Percentiles rank a stretch among this genome's conserved stretches.
phyloP scores from a whole-genome alignment of 2,797 vertebrate species.

The Anguilla megastoma region DNA sequence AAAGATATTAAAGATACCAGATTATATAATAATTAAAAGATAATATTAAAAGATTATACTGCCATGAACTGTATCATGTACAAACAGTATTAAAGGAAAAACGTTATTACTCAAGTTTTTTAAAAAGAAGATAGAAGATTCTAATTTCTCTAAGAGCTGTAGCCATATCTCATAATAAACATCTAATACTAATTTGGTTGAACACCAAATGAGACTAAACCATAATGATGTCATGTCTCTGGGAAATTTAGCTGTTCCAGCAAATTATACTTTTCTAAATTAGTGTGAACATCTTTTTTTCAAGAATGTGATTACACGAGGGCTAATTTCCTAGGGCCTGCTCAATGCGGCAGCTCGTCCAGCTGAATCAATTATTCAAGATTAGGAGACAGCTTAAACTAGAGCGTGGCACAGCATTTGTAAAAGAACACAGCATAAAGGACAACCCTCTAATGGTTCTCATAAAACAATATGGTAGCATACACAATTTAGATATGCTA shows the following conservation, averaged over 20 bases:
- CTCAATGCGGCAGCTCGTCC: neutral
- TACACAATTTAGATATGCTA: neutral
- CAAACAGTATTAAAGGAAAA: neutral
- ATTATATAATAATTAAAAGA: neutral
- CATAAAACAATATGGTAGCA: neutral
- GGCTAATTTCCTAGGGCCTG: neutral
- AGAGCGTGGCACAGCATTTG: neutral
- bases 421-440: neutral
- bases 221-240: neutral
- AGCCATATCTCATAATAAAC: neutral
- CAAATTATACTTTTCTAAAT: neutral
- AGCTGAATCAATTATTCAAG: neutral
- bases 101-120: neutral
- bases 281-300: neutral
- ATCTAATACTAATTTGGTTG: neutral
- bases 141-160: neutral
- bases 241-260: neutral
- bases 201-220: neutral
- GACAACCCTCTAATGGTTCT: neutral
- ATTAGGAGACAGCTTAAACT: neutral
- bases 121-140: neutral
- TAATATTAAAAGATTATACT: neutral
- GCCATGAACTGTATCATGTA: neutral
- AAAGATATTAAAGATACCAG: neutral
- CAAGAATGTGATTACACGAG: neutral